Percentiles rank a stretch among this genome's conserved stretches.
These are phyloP conservation scores for Chironomus riparius DNA, from an alignment of 2,888 invertebrate genomes.

Conservation along the genomic window DNA sequence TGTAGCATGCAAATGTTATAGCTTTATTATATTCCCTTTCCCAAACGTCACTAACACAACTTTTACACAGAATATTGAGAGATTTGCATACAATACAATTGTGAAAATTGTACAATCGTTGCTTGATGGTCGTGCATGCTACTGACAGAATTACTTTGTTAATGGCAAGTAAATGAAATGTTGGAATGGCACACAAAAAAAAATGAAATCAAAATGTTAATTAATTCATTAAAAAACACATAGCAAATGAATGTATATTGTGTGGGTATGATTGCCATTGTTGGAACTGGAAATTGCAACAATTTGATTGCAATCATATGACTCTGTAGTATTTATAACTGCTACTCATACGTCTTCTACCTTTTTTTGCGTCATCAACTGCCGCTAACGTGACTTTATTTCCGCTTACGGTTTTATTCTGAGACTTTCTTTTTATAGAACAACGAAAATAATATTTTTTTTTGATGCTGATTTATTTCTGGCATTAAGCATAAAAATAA, in stretches of 20 bases:
- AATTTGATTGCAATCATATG: too few species aligned
- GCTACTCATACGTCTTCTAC: background rate
- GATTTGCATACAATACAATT: conserved; percentile 2
- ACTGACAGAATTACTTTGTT: background rate
- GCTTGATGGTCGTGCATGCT: background rate
- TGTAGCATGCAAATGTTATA: background rate
- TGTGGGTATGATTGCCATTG: too few species aligned
- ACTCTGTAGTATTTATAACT: background rate
- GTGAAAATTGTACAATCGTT: background rate
- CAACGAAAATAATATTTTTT: too few species aligned
- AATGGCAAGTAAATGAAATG: too few species aligned
- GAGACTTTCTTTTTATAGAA: too few species aligned
- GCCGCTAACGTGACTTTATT: background rate
- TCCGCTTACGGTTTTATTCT: background rate
- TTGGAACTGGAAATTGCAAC: too few species aligned
- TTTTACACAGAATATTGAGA: background rate
- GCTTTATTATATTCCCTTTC: background rate
- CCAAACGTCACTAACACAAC: background rate
- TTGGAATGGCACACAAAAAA: background rate
- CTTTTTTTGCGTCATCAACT: background rate
- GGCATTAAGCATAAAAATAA: too few species aligned
- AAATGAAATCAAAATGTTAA: background rate
- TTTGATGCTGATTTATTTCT: too few species aligned
- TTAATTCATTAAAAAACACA: background rate
- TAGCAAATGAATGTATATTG: too few species aligned